A percentile compares a stretch with the other conserved stretches of the same genome.
phyloP scores from a whole-genome alignment of 2,113 vertebrate genomes.

The Eublepharis macularius region DNA sequence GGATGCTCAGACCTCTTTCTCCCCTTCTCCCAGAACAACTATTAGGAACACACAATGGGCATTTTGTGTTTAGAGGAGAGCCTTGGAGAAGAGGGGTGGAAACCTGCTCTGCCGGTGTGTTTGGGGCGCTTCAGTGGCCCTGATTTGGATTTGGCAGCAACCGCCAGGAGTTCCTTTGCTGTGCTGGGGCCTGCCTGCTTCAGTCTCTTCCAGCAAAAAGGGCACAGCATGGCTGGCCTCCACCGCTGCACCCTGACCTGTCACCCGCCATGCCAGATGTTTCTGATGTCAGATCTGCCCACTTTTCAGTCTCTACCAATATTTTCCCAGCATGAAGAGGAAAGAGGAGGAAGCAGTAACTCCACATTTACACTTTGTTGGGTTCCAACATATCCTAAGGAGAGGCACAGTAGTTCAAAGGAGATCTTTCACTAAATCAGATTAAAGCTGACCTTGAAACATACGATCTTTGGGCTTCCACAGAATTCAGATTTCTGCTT shows the following conservation, averaged over 20 bases:
- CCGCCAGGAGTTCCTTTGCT: neutral
- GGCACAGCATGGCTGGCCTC: neutral
- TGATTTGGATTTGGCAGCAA: too few relatives aligned
- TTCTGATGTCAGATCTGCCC: neutral
- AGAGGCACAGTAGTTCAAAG: too few relatives aligned
- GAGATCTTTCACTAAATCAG: neutral
- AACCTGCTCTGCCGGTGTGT: too few relatives aligned
- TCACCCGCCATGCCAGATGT: neutral
- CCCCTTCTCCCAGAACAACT: too few relatives aligned
- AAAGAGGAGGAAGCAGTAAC: neutral
- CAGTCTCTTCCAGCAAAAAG: neutral
- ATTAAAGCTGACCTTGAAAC: neutral
- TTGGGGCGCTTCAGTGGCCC: too few relatives aligned
- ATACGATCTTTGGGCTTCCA: neutral
- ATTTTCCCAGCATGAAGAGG: neutral
- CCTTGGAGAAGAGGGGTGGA: too few relatives aligned
- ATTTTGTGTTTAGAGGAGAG: too few relatives aligned
- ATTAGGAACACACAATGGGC: too few relatives aligned
- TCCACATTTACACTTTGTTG: neutral
- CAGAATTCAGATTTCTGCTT: neutral
- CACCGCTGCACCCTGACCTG: neutral
- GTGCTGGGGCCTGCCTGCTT: neutral
- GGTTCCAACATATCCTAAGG: too few relatives aligned
- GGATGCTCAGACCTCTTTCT: too few relatives aligned
- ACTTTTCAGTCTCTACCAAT: neutral